phyloP scores from a whole-genome alignment of 1,140 invertebrate species.

The Phenacoccus solenopsis region DNA sequence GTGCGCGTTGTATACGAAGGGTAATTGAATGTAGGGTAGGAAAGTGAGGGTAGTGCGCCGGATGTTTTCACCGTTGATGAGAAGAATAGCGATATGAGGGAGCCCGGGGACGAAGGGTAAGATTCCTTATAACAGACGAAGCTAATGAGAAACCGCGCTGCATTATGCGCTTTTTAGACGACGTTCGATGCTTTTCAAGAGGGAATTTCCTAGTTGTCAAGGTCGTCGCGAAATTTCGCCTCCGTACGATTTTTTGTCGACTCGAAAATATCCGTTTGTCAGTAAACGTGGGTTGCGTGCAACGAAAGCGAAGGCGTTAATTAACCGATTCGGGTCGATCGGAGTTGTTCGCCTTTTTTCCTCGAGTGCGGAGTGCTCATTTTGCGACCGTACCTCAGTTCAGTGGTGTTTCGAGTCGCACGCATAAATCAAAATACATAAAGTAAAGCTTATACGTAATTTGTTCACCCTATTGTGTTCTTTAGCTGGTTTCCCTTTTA shows the following conservation, averaged over 20 bases:
- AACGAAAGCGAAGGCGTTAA: no score
- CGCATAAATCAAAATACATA: no score
- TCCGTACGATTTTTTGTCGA: no score
- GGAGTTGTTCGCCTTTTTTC: no score
- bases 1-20: constrained; percentile 1
- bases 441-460: no score
- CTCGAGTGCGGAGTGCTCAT: no score
- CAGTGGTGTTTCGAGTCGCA: no score
- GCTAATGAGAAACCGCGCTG: constrained; percentile 15
- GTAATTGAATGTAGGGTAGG: constrained; percentile 6
- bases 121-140: constrained; percentile 9
- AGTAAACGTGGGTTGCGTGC: no score
- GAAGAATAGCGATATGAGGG: background rate
- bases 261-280: no score
- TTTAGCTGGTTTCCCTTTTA: background rate
- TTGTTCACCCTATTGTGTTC: background rate
- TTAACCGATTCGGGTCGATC: no score
- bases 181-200: background rate
- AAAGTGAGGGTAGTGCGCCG: constrained; percentile 11
- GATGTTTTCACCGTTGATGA: constrained; percentile 13
- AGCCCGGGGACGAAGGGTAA: background rate
- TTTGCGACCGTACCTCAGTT: no score
- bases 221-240: background rate
- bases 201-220: background rate
- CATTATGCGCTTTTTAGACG: constrained; percentile 11